Conservation (phyloP, 2,113 vertebrate species). For the Tragelaphus imberbis region DNA sequence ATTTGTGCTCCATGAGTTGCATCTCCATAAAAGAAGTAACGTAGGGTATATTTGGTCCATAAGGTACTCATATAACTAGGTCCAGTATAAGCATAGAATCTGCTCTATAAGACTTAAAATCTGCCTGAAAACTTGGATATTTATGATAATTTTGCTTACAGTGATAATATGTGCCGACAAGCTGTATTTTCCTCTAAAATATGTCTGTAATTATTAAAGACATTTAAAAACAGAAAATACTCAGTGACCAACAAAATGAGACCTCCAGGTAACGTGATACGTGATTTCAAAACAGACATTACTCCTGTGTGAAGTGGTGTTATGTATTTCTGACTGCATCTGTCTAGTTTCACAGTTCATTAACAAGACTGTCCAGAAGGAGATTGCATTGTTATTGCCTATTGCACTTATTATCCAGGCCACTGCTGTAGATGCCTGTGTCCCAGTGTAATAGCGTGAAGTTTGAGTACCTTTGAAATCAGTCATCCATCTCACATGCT, state of each 20-base stretch:
- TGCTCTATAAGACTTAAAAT: neutral
- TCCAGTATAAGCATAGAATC: neutral
- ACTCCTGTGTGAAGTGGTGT: neutral
- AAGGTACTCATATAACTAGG: neutral
- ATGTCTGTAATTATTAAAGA: neutral
- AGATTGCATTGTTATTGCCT: neutral
- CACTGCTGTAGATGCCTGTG: neutral
- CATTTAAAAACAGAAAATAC: neutral
- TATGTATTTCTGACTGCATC: neutral
- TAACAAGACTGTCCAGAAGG: constrained; percentile 23
- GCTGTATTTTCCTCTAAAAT: neutral
- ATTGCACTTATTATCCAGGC: neutral
- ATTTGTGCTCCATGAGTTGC: neutral
- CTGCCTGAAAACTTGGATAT: neutral
- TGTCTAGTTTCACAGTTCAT: constrained; percentile 48
- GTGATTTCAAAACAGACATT: neutral
- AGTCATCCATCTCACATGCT: neutral
- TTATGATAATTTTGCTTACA: neutral
- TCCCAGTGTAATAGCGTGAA: neutral
- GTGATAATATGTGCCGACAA: neutral
- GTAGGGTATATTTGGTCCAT: too few relatives aligned
- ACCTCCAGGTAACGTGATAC: neutral
- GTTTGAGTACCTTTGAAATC: neutral
- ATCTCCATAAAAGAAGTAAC: neutral
- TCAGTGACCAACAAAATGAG: neutral